phyloP scores from a whole-genome alignment of 2,888 invertebrate species.

The Nephrotoma appendiculata region DNA sequence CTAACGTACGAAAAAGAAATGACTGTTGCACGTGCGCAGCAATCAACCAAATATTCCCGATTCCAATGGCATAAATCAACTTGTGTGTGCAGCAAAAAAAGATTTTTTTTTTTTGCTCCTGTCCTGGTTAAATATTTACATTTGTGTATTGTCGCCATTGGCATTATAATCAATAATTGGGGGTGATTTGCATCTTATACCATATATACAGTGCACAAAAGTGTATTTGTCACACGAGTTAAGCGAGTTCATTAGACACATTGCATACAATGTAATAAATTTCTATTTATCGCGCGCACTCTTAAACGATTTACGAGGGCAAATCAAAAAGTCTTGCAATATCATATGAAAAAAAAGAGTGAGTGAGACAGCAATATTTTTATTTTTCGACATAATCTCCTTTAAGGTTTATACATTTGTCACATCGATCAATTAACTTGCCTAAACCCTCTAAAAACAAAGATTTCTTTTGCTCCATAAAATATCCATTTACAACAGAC shows the following conservation, averaged over 20 bases:
- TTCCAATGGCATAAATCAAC: neutral
- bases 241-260: neutral
- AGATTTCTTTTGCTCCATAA: too few species aligned
- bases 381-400: too few species aligned
- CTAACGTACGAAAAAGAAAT: neutral
- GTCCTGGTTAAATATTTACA: neutral
- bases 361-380: too few species aligned
- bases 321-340: too few species aligned
- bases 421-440: too few species aligned
- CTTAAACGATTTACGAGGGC: neutral
- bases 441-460: too few species aligned
- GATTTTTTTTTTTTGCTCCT: neutral
- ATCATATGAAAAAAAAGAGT: too few species aligned
- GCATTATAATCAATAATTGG: neutral
- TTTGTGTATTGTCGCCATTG: neutral
- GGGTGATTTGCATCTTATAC: neutral
- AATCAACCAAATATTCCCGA: neutral
- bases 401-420: too few species aligned
- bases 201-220: neutral
- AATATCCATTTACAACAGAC: too few species aligned
- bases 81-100: neutral
- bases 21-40: neutral
- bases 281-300: neutral
- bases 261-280: neutral
- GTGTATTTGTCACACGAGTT: neutral